These are phyloP conservation scores for Engraulis encrasicolus DNA, from an alignment of 2,113 vertebrate species.

Conservation along the genomic window DNA sequence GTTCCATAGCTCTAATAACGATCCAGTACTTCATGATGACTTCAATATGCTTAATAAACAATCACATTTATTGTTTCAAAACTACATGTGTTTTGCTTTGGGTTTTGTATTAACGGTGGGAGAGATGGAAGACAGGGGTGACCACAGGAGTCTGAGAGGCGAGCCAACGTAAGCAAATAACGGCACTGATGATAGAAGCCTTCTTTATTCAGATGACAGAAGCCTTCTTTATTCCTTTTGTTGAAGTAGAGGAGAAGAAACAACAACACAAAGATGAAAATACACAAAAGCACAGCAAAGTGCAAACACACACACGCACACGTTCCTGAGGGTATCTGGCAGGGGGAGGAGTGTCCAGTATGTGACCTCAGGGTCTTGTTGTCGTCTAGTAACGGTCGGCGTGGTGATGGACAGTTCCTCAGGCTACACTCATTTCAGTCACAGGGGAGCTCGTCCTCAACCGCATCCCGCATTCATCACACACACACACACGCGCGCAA, in stretches of 20 bases:
- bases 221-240: neutral
- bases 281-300: no score
- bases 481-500: no score
- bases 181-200: neutral
- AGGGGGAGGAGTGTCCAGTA: neutral
- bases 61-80: slow-evolving; percentile 16
- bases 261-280: no score
- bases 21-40: slow-evolving; percentile 2
- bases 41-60: slow-evolving; percentile 17
- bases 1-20: neutral
- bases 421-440: neutral
- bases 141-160: neutral
- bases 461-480: neutral
- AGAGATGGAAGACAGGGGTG: neutral
- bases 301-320: neutral
- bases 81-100: neutral
- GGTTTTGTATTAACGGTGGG: neutral
- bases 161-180: neutral
- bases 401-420: neutral
- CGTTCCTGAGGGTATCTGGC: neutral
- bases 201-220: no score
- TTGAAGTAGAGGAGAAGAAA: neutral
- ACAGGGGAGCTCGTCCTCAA: neutral
- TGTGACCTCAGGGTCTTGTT: neutral
- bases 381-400: neutral